These are phyloP conservation scores for Drosophila pseudoananassae DNA, from an alignment of 1,140 invertebrate genomes.

Conservation along the genomic window DNA sequence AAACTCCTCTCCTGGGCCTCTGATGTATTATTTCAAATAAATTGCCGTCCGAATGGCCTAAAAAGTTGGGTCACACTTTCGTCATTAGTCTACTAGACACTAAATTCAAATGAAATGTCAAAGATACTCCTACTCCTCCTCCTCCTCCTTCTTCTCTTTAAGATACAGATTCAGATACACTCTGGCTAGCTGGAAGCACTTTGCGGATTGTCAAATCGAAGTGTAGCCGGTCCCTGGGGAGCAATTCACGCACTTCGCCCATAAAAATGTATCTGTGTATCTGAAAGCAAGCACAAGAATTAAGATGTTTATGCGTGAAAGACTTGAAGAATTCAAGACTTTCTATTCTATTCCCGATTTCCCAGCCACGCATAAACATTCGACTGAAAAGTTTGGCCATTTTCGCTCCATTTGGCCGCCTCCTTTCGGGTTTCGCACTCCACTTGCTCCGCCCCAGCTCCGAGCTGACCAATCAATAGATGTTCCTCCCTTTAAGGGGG, in stretches of 20 bases:
- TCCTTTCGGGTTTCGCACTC: conserved; percentile 46
- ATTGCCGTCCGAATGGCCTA: conserved; percentile 64
- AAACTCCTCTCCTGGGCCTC: conserved; percentile 10
- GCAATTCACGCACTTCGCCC: conserved; percentile 61
- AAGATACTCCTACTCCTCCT: not conserved
- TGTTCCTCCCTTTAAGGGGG: conserved; percentile 12
- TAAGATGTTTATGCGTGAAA: too few species aligned
- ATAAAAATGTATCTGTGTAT: conserved; percentile 56
- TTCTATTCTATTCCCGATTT: not conserved
- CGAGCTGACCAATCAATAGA: conserved; percentile 44
- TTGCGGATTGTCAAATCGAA: conserved; percentile 70
- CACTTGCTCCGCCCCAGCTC: conserved; percentile 37
- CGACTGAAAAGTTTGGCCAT: conserved; percentile 31
- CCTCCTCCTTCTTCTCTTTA: too few species aligned
- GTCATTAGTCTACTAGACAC: conserved; percentile 68
- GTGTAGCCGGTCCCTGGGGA: conserved; percentile 69
- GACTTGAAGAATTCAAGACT: too few species aligned
- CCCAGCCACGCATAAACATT: conserved; percentile 21
- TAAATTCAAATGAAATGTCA: conserved; percentile 65
- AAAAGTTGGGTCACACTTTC: conserved; percentile 73
- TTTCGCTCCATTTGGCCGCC: conserved; percentile 47
- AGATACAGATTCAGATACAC: conserved; percentile 19
- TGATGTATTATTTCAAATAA: conserved; percentile 83
- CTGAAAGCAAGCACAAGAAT: too few species aligned
- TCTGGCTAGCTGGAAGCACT: conserved; percentile 11